Evolutionary conservation across 92 coral and sea anemone species (phyloP), one percentile per base, ranked within the genome.

Genomic region (Desmophyllum pertusum): DNA sequence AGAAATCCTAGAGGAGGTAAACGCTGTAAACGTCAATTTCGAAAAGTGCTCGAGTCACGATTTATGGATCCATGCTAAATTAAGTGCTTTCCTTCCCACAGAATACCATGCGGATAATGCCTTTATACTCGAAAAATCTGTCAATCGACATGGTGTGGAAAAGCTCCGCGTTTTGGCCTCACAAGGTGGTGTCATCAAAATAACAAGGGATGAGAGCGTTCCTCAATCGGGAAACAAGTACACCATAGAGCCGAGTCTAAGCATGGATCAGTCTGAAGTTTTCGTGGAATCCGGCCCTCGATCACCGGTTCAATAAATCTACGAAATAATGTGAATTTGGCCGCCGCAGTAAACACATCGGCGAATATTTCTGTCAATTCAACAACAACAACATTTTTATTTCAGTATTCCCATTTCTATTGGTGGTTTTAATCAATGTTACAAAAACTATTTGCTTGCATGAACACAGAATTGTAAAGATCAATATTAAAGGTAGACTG

Each of bases 61-160:
- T 50, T 50, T 50, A 13, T 15, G 18, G 55, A 50, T 10, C 13
- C 15, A 50, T 51, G 10, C 51, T 36, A 39, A 76, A 10, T 46
- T 6, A 48, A 46, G n/a, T n/a, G 78, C 51, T 53, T 37, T 76
- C 21, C 8, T 53, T 21, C 23, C 40, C 2, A 25, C 40, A 77
- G 81, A 59, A 38, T 77, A 77, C 38, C 81, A 77, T 10, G 81
- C 27, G 1, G 81, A 77, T 23, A 77, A 77, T 27, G 81, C 69
- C 21, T 57, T 13, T 53, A 66, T 59, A 21, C 68, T 77, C 39
- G 35, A 77, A n/a, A 0, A 38, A 23, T 69, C 69, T 25, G 48
- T 2, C 65, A 5, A 30, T 0, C 59, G 42, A 33, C 3, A 57
- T 57, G 38, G 52, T 39, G 33, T 25, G 10, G 81, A 77, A 4